These are phyloP conservation scores for Caerostris darwini DNA, from an alignment of 1,140 invertebrate genomes.

Conservation along the genomic window DNA sequence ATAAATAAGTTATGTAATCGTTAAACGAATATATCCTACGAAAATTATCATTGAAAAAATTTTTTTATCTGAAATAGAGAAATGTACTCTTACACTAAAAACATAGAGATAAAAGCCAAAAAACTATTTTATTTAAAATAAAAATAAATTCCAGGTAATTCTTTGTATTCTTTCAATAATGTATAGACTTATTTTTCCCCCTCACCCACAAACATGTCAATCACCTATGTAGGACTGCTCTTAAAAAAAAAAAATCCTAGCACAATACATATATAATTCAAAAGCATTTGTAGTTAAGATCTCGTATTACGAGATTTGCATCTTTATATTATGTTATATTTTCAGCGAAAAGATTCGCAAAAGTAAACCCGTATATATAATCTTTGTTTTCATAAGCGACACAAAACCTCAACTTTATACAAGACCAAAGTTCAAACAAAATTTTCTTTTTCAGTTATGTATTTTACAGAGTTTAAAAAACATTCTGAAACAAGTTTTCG, in stretches of 20 bases:
- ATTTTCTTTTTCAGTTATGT: neutral
- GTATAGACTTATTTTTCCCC: neutral
- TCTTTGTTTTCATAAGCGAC: slow-evolving; percentile 39
- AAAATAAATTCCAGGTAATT: neutral
- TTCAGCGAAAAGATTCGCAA: neutral
- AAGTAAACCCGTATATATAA: slow-evolving; percentile 3
- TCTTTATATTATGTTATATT: neutral
- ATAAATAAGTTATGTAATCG: no score
- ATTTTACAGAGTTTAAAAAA: slow-evolving; percentile 16
- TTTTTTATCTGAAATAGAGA: no score
- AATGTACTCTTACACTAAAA: no score
- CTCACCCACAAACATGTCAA: slow-evolving; percentile 1
- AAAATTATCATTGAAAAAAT: no score
- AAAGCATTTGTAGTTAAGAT: neutral
- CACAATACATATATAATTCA: neutral
- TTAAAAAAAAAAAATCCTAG: neutral
- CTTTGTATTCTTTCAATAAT: neutral
- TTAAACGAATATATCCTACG: no score
- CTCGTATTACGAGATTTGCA: neutral
- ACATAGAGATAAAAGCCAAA: no score
- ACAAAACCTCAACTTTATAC: slow-evolving; percentile 2
- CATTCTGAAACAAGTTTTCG: slow-evolving; percentile 25
- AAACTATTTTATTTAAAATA: neutral
- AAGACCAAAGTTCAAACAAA: slow-evolving; percentile 29
- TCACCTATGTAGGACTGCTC: neutral